A percentile compares a stretch with the other conserved stretches of the same genome.
phyloP scores from a whole-genome alignment of 2,888 invertebrate species.

The Arctia plantaginis region DNA sequence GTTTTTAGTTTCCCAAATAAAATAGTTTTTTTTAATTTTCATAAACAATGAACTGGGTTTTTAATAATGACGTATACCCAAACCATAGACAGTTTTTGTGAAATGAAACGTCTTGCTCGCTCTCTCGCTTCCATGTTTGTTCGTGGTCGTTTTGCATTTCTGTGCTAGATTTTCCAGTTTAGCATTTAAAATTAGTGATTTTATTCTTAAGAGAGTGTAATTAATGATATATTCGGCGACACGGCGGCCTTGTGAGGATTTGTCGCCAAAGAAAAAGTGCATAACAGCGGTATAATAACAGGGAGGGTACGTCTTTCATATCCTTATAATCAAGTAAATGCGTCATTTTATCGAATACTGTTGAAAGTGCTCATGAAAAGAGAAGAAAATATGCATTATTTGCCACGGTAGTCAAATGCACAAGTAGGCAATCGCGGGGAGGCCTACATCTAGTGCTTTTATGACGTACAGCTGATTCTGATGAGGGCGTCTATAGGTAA shows the following conservation, averaged over 20 bases:
- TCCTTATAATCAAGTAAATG: slow-evolving; percentile 84
- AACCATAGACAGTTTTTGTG: slow-evolving; percentile 67
- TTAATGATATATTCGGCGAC: slow-evolving; percentile 83
- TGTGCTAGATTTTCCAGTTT: slow-evolving; percentile 83
- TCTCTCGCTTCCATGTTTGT: slow-evolving; percentile 86
- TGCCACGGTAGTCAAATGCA: slow-evolving; percentile 36
- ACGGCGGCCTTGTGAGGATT: slow-evolving; percentile 83
- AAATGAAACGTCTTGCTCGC: slow-evolving; percentile 76
- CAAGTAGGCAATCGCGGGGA: slow-evolving; percentile 45
- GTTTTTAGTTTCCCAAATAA: too few species aligned
- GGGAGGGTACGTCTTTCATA: slow-evolving; percentile 86
- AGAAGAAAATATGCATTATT: slow-evolving; percentile 57
- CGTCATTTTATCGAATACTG: slow-evolving; percentile 85
- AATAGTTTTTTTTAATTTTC: background rate
- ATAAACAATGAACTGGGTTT: slow-evolving; percentile 30
- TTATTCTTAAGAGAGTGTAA: slow-evolving; percentile 78
- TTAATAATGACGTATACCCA: slow-evolving; percentile 63
- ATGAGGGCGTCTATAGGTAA: slow-evolving; percentile 76
- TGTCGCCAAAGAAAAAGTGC: slow-evolving; percentile 81
- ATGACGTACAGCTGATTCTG: slow-evolving; percentile 80
- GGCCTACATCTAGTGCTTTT: slow-evolving; percentile 59
- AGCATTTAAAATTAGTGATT: slow-evolving; percentile 79
- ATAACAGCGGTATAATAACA: slow-evolving; percentile 81
- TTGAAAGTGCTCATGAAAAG: slow-evolving; percentile 65
- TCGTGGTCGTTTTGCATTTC: slow-evolving; percentile 85